Conservation (phyloP, 2,888 invertebrate genomes). For the Parthenolecanium corni region DNA sequence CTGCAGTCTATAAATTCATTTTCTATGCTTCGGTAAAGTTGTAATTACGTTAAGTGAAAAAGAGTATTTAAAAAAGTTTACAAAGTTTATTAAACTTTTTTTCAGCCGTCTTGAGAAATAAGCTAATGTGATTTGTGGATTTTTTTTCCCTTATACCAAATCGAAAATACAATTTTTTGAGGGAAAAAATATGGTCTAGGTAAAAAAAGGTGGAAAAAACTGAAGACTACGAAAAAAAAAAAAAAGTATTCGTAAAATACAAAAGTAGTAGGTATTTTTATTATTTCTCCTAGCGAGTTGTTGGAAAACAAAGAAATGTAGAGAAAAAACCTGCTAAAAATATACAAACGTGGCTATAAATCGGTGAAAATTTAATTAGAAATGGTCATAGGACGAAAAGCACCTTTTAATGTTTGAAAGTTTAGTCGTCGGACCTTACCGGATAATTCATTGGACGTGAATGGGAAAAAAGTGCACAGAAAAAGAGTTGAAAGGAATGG, state of each 20-base stretch:
- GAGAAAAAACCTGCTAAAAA: not conserved
- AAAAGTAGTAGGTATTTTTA: not conserved
- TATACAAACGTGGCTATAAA: not conserved
- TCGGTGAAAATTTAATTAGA: slow-evolving; percentile 17
- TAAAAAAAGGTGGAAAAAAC: not conserved
- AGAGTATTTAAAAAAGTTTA: slow-evolving; percentile 6
- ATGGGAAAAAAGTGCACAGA: not conserved
- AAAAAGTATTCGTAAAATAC: not conserved
- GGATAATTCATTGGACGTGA: slow-evolving; percentile 12
- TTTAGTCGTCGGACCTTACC: slow-evolving; percentile 10
- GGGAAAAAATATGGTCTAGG: not conserved
- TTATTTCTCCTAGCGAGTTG: not conserved
- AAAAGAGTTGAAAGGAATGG: too few relatives aligned
- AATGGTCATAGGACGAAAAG: slow-evolving; percentile 7
- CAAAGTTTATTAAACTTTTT: slow-evolving; percentile 13
- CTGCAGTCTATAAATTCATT: slow-evolving; percentile 1
- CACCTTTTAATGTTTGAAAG: not conserved
- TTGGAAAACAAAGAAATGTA: not conserved
- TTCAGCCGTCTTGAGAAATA: not conserved
- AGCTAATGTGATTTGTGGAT: slow-evolving; percentile 10
- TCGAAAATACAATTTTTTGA: not conserved
- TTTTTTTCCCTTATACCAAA: not conserved
- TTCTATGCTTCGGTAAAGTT: not conserved
- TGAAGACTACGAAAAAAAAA: not conserved
- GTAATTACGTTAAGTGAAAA: slow-evolving; percentile 15